Evolutionary conservation across 2,113 vertebrate species (phyloP), one percentile per base, ranked within the genome.

Genomic region (Lontra canadensis): DNA sequence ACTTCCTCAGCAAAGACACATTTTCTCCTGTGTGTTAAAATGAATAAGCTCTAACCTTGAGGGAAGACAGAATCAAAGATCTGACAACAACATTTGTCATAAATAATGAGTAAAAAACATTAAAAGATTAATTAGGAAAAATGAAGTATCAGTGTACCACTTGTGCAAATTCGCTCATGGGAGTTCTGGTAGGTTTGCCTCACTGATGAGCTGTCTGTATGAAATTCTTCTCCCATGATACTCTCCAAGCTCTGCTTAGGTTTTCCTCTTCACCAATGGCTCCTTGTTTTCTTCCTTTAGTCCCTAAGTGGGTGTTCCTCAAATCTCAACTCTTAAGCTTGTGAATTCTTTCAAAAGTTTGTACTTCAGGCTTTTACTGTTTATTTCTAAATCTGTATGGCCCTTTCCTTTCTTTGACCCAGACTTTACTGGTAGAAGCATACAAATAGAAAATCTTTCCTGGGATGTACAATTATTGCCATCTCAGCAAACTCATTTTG

Each of bases 71-170:
- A 79, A 95, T 96, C 94, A 95, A 96, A 96, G 90, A 96, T 96
- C 78, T 96, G 94, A 90, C 84, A 96, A 74, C 95, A 95, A 74
- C 95, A 94, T 95, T 97, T 96, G 31, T 95, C 83, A 92, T 97
- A 94, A 96, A 96, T 97, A 97, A 97, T 96, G 94, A 96, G 97
- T 85, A 79, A 92, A 97, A 94, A 96, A 74, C 61, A 92, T 95
- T 94, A 84, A 96, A 93, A 97, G 74, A 87, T 93, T 96, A 98
- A 96, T 96, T 94, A 94, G 86, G 67, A 84, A 90, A 97, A 95
- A 92, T 96, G 86, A 96, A 96, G 20, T 92, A 95, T 95, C 92
- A 92, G 87, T 88, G 97, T 94, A 98, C 47, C 80, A 59, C 69
- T 97, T 88, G 92, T 39, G n/a, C 83, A 97, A 34, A 84, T 25